Conservation (phyloP, 2,113 vertebrate species). For the Pseudorhombus dupliciocellatus region DNA sequence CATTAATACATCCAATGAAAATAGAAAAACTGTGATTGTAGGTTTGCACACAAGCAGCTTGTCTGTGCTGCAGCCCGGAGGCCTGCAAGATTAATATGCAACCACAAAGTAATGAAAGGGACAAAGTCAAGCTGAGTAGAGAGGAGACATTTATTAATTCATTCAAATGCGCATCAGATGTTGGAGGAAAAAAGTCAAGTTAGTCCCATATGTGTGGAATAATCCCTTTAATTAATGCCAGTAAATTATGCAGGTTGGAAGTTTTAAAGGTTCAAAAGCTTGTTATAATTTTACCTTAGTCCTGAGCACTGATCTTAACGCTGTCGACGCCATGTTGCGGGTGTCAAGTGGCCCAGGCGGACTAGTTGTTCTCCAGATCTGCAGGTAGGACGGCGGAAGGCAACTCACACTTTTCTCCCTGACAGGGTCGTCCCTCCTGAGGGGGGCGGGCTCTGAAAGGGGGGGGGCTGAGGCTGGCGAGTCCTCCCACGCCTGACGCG, state of each 20-base stretch:
- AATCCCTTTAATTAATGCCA: background rate
- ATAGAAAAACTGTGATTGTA: background rate
- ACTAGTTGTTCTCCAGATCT: background rate
- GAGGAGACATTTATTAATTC: background rate
- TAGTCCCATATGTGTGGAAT: background rate
- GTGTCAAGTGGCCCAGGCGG: background rate
- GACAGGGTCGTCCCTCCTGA: background rate
- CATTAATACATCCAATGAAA: background rate
- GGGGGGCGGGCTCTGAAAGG: constrained; percentile 43
- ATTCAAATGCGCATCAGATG: no score
- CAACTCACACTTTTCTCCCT: background rate
- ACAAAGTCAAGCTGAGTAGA: constrained; percentile 44
- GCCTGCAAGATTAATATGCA: constrained; percentile 48
- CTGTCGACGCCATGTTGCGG: constrained; percentile 72
- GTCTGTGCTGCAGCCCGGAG: constrained; percentile 17
- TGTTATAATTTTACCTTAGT: constrained; percentile 69
- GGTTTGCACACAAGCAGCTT: background rate
- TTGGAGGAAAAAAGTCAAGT: background rate
- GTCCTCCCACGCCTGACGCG: background rate
- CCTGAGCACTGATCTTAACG: constrained; percentile 71
- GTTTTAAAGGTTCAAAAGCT: background rate
- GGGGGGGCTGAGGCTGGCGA: background rate
- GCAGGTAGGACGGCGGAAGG: constrained; percentile 17
- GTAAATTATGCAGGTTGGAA: no score
- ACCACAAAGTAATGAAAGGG: constrained; percentile 18